A percentile compares a stretch with the other conserved stretches of the same genome.
Conservation (phyloP, 2,113 vertebrate species). For the Platanista minor region DNA sequence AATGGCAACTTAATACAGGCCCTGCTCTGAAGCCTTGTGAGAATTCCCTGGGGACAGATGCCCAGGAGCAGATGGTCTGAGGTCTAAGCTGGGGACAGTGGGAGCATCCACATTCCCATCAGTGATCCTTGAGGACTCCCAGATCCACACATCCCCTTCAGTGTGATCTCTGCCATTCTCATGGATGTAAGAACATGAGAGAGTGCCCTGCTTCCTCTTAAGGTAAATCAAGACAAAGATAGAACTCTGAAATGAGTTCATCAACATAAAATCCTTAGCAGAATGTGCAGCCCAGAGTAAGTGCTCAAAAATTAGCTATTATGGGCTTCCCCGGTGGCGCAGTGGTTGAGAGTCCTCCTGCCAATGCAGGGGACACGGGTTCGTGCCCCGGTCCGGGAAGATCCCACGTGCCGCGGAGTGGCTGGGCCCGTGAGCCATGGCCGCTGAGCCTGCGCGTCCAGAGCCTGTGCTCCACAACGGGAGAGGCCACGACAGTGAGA, state of each 20-base stretch:
- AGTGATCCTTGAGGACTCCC: neutral
- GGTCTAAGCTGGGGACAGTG: neutral
- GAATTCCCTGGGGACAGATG: neutral
- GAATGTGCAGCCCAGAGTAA: neutral
- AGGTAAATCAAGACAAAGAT: neutral
- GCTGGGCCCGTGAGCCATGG: too few relatives aligned
- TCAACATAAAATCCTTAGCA: neutral
- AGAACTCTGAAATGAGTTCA: neutral
- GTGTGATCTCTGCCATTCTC: neutral
- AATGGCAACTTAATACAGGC: neutral
- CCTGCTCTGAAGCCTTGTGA: neutral
- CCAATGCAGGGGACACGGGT: too few relatives aligned
- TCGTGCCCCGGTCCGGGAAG: too few relatives aligned
- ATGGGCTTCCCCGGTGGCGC: too few relatives aligned
- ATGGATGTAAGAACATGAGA: fast-evolving
- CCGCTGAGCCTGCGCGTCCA: too few relatives aligned
- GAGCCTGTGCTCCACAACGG: too few relatives aligned
- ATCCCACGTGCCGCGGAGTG: too few relatives aligned
- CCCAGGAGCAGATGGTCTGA: neutral
- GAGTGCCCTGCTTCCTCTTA: neutral
- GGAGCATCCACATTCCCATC: neutral
- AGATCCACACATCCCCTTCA: neutral
- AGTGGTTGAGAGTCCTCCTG: too few relatives aligned
- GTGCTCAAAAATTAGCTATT: neutral
- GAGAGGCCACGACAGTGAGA: too few relatives aligned